Evolutionary conservation across 2,888 invertebrate species (phyloP), one percentile per base, ranked within the genome.

Genomic region (Pycnomerus fuliginosus): DNA sequence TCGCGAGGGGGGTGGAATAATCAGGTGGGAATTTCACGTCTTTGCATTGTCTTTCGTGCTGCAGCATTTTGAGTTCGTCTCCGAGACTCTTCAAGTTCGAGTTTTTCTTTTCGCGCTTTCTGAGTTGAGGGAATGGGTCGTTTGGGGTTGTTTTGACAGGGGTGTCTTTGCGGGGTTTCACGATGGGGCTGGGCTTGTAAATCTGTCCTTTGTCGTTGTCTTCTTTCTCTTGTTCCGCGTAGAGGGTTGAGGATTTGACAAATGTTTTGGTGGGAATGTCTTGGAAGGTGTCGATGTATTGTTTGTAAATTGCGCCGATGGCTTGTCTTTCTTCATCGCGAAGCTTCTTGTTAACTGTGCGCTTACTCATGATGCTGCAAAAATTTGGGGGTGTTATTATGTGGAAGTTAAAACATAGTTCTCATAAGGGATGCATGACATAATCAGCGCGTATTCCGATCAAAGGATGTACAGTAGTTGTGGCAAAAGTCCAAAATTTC

Each of bases 241-340:
- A 92, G 59, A 97, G 92, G 2, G 92, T 88, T 30, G 93, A 95
- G 35, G 97, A 97, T 73, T 95, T 92, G 1, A 73, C 65, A 34
- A 76, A 73, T 2, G 86, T 82, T 27, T 87, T 84, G 38, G 78
- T 77, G 86, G 83, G 0, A 81, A 13, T 3, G 53, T 38, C 0
- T 78, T 94, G 92, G 73, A 97, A 97, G 1, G 94, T 92, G 53
- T 91, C 90, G 35, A 97, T 91, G 79, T 96, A 97, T 70, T 97
- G 95, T 76, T 95, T 89, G 71, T 93, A 96, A 0, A 88, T 90
- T 73, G 88, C 84, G 46, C 91, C 91, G 1, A 90, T 89, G 3
- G 88, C 91, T 72, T 88, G 87, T 63, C 90, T 87, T 64, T 91
- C 90, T 64, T 90, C 87, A 59, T 86, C 85, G 67, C 88, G 88